Conservation (phyloP, 2,113 vertebrate genomes). For the Oreochromis niloticus region DNA sequence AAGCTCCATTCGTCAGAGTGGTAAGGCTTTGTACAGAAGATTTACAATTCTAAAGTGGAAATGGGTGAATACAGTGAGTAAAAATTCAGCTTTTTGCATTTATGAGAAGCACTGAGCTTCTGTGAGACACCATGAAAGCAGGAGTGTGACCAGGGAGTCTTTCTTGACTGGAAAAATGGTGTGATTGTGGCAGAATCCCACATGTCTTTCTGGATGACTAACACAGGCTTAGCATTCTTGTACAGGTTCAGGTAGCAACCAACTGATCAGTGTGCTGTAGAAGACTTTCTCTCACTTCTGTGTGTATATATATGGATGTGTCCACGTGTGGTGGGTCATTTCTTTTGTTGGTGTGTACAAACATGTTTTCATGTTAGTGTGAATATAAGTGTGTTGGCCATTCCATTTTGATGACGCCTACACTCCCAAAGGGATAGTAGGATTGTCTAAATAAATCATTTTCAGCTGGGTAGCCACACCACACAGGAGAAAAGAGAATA, state of each 20-base stretch:
- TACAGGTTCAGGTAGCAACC: conserved; percentile 19
- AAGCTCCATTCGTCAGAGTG: conserved; percentile 39
- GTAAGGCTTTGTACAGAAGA: conserved; percentile 14
- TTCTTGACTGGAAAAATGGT: not conserved
- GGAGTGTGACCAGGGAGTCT: not conserved
- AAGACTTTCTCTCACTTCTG: not conserved
- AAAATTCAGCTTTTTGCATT: conserved; percentile 8
- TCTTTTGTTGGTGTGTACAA: conserved; percentile 10
- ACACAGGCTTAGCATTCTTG: conserved; percentile 20
- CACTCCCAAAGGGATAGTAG: conserved; percentile 45
- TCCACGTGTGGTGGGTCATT: not conserved
- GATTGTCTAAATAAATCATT: conserved; percentile 60
- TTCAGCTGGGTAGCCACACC: conserved; percentile 38
- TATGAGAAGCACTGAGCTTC: not conserved
- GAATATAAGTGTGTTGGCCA: conserved; percentile 24
- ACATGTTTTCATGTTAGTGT: conserved; percentile 27
- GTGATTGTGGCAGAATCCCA: not conserved
- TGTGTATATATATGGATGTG: not conserved
- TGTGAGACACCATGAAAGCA: not conserved
- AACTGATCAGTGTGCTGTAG: not conserved
- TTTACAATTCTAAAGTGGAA: conserved; percentile 43
- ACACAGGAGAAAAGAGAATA: not conserved
- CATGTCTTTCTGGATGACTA: conserved; percentile 15
- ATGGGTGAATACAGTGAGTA: conserved; percentile 21
- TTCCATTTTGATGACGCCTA: conserved; percentile 23